Evolutionary conservation across 92 coral and sea anemone species (phyloP).

Genomic region (Epizoanthus ramosus): DNA sequence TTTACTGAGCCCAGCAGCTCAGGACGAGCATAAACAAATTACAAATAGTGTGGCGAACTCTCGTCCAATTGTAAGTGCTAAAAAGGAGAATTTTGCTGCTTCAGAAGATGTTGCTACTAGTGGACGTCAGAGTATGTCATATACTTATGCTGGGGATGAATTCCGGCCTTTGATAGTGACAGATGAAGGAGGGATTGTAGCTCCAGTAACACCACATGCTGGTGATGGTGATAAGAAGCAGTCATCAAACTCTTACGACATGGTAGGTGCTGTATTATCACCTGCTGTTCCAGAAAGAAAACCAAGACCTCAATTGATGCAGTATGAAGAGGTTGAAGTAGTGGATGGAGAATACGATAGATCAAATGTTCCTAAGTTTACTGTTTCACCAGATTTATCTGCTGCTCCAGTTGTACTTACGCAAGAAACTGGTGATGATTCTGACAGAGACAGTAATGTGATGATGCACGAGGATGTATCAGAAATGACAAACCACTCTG

Average conservation of each 20-base stretch:
- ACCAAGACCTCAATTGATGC: not conserved
- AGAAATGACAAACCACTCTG: not conserved
- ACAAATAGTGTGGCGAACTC: conserved; percentile 12
- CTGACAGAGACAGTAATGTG: not conserved
- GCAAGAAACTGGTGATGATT: not conserved
- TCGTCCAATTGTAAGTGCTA: no score
- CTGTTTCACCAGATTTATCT: not conserved
- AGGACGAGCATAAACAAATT: conserved; percentile 64
- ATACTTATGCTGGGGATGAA: conserved; percentile 77
- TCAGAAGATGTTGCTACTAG: no score
- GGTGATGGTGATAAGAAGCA: not conserved
- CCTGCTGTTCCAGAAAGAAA: conserved; percentile 32
- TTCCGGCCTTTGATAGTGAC: conserved; percentile 63
- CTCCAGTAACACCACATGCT: conserved; percentile 36
- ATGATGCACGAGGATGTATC: not conserved
- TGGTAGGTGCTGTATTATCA: conserved; percentile 55
- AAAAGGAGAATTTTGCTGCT: conserved; percentile 2
- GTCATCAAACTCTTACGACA: conserved; percentile 56
- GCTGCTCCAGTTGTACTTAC: not conserved
- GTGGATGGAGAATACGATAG: conserved; percentile 79
- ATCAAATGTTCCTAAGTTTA: conserved; percentile 60
- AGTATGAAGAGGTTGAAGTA: conserved; percentile 74
- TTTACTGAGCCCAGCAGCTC: conserved; percentile 70
- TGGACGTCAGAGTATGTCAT: conserved; percentile 7
- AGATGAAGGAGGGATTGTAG: conserved; percentile 67